Evolutionary conservation across 2,797 vertebrate species (phyloP), one percentile per base, ranked within the genome.

Genomic region (Microctenopoma lineatum): DNA sequence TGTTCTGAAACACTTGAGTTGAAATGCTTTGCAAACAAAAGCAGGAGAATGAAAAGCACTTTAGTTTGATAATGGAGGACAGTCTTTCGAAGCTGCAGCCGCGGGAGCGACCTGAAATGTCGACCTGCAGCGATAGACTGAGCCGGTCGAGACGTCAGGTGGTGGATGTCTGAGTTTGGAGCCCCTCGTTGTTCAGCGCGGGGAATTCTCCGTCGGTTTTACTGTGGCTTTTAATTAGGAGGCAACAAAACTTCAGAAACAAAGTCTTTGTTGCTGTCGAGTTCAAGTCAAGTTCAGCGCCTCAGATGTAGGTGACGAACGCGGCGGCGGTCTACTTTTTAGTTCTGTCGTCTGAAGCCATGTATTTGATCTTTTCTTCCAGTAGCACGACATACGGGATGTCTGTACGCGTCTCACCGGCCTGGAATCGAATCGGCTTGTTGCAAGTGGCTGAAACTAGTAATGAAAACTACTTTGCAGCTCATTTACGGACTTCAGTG

Each of bases 1-100:
- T 85, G 75, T 78, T 82, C 66, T 45, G 32, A 60, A 61, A 53
- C 27, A 10, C 68, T 64, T 27, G 53, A 57, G 72, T 63, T 18
- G 25, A 25, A 59, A 46, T 16, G 45, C 67, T 77, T 76, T 39
- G 42, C 59, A 84, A 66, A 74, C 64, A 74, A 71, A 73, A 78
- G 66, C 60, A 60, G 46, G 44, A 53, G 18, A 75, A 66, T 51
- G 29, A 75, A 52, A 57, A 41, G 7, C 68, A 48, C 44, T 61
- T 57, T 7, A 45, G 68, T 81, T 64, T 69, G 60, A 71, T 63
- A 18, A 32, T 27, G 0, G 1, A 63, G 66, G 38, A 0, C 46
- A 0, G 45, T 2, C 36, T 56, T 69, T 76, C 6, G 57, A 47
- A 63, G 10, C 50, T 51, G 62, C 57, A 62, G 64, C 36, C 32